Evolutionary conservation across 2,113 vertebrate species (phyloP), one percentile per base, ranked within the genome.

Genomic region (Neoarius graeffei): DNA sequence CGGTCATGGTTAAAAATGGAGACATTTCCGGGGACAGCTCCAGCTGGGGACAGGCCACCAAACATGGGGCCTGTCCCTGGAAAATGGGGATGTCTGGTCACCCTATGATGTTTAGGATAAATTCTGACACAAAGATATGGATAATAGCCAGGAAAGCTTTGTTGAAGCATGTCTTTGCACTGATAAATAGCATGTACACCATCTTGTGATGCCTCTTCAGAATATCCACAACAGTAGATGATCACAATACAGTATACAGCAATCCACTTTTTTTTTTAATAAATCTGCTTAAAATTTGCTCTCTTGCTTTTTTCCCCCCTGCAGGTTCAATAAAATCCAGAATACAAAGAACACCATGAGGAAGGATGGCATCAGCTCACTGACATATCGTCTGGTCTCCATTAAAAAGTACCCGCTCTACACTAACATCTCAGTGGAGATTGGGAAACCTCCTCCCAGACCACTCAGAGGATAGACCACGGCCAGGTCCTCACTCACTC

Each of bases 301-400:
- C 62, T 84, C 82, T 86, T 60, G 91, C 69, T 81, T 71, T 71
- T 60, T 13, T 89, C 56, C 87, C 52, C 67, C 7, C 84, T 1
- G 73, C 93, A 99, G 98, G 92, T 99, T 99, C 93, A 99, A 96
- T 92, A 99, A 99, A 96, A 99, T 99, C 91, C 98, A 99, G 92
- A 99, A 99, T 94, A 99, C 98, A 4, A 99, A 99, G 96, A 96
- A 97, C 96, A 99, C 97, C 0, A 99, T 99, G 98, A 98, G 96
- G 93, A 97, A 96, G 89, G 98, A 99, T 0, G 98, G 98, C 90
- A 99, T 99, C 92, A 97, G 97, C 91, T 96, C 97, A 0, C 95
- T 99, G 93, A 96, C 95, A 92, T 99, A 99, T 94, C 96, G 94
- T 84, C 89, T 98, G 90, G 92, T 98, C 87, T 96, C 98, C 88